These are phyloP conservation scores for Elephantulus edwardii DNA, from an alignment of 2,113 vertebrate species.

Conservation along the genomic window DNA sequence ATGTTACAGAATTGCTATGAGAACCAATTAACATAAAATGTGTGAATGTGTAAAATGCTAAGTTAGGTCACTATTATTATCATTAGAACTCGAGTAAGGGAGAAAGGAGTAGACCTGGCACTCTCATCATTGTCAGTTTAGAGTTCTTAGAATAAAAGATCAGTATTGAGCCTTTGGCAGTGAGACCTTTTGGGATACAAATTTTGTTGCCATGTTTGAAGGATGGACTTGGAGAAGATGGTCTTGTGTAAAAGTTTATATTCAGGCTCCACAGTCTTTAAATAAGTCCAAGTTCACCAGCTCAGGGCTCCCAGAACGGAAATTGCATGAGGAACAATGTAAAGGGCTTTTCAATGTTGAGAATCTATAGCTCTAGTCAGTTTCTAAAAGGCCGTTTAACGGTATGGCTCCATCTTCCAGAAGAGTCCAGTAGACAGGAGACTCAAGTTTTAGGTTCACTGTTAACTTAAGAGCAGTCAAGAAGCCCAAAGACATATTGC, in stretches of 20 bases:
- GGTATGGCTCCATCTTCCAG: background rate
- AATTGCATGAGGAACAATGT: background rate
- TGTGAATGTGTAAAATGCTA: background rate
- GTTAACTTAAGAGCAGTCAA: background rate
- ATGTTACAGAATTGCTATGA: background rate
- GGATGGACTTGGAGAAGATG: background rate
- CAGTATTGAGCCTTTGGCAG: background rate
- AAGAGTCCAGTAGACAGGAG: background rate
- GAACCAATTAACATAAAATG: too few relatives aligned
- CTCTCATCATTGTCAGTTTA: background rate
- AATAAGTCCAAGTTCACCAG: background rate
- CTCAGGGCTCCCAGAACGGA: background rate
- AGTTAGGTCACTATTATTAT: background rate
- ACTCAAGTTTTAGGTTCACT: background rate
- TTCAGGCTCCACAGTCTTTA: background rate
- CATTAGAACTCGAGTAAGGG: background rate
- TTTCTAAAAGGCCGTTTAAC: background rate
- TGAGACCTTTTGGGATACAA: background rate
- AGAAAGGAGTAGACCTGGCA: background rate
- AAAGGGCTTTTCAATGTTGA: background rate
- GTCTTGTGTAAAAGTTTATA: background rate
- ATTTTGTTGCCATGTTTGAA: background rate
- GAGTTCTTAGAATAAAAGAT: background rate
- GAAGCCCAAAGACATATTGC: too few relatives aligned
- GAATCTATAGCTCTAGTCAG: background rate